Base-by-base conservation (phyloP, 2,888 invertebrate genomes). In the Melangyna quadrimaculata region DNA sequence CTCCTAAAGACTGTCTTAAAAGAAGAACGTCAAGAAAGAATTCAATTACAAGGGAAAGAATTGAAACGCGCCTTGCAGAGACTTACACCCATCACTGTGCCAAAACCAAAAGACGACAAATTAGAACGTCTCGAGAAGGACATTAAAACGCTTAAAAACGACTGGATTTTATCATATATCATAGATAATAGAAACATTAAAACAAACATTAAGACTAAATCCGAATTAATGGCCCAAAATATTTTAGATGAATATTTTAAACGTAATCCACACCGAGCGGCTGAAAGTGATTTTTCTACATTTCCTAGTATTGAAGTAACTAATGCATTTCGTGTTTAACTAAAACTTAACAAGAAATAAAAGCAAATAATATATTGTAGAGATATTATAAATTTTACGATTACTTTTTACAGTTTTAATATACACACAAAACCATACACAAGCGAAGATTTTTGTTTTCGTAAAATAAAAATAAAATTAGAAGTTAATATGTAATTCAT, bases 21-120 rank as follows among this genome's bases (percentile, higher is more conserved):
- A 35, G 92, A 93, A 57, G 94, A 95, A 89, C 93, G 94, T 5
- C 92, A 93, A 14, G 93, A 94, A 78, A 93, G 94, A 69, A 92
- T 94, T 17, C 92, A 93, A 88, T 88, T 94, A 24, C 92, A 94
- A 88, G 92, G 92, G 19, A 91, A 93, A 27, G 92, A 93, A 74
- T 89, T 94, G 77, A 91, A 93, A 78, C 91, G 92, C 35, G 93
- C 93, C 79, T 90, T 95, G 17, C 92, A 93, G 8, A 91, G 92
- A 48, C 89, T 95, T 69, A 92, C 93, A 77, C 94, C 94, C 0
- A 90, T 95, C 55, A 91, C 92, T 55, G 92, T 94, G 82, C 92
- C 92, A 2, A 92, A 93, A 88, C 89, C 91, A 51, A 87, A 79
- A 37, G 89, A 88, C 53, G 69, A 87, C 4, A 82, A 89, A n/a